These are phyloP conservation scores for Thymallus thymallus DNA, from an alignment of 2,113 vertebrate genomes.

Conservation along the genomic window DNA sequence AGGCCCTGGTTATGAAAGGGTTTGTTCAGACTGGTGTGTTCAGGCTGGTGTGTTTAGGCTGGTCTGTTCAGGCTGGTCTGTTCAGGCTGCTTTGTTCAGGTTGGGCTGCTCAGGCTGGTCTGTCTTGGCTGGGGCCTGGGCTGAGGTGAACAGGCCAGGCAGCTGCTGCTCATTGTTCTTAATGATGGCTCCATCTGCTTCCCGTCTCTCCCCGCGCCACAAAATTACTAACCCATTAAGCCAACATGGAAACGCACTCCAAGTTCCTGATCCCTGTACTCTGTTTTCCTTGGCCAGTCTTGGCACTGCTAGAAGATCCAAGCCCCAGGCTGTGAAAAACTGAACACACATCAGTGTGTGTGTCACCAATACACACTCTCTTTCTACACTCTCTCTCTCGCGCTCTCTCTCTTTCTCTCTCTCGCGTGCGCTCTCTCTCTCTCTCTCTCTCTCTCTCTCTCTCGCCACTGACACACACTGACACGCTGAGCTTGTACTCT, in stretches of 20 bases:
- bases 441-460: neutral
- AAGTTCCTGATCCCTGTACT: constrained; percentile 64
- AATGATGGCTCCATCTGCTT: constrained; percentile 89
- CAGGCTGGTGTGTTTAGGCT: no score
- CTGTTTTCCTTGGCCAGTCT: constrained; percentile 58
- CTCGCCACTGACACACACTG: neutral
- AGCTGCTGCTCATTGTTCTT: constrained; percentile 90
- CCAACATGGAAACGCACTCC: constrained; percentile 76
- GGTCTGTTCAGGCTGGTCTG: no score
- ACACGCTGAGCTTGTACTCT: constrained; percentile 8
- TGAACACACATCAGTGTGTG: neutral
- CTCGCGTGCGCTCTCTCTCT: neutral
- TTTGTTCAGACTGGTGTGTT: no score
- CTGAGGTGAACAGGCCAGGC: constrained; percentile 80
- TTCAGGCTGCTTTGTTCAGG: no score
- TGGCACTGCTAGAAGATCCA: constrained; percentile 31
- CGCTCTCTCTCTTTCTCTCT: neutral
- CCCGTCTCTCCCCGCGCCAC: constrained; percentile 77
- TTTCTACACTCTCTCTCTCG: neutral
- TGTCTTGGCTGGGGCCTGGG: constrained; percentile 55
- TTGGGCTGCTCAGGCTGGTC: no score
- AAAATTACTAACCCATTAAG: constrained; percentile 89
- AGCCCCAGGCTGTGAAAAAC: constrained; percentile 9
- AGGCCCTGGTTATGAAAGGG: constrained; percentile 14
- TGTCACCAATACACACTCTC: neutral